These are phyloP conservation scores for Erethizon dorsatum DNA, from an alignment of 2,797 vertebrate genomes.

Conservation along the genomic window DNA sequence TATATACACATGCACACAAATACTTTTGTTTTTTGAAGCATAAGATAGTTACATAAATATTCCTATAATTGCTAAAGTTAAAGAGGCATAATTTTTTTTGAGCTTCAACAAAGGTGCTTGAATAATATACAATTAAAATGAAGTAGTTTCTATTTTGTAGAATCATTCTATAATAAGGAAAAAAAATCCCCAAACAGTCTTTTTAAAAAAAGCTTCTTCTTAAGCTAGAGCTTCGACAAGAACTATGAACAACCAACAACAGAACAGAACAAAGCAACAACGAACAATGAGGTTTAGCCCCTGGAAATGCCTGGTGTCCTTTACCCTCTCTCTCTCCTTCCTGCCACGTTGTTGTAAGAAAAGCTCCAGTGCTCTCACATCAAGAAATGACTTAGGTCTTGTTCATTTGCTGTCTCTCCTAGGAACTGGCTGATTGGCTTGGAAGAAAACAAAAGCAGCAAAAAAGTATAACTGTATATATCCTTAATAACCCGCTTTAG, in stretches of 20 bases:
- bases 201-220: slow-evolving; percentile 84
- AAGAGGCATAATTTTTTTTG: slow-evolving; percentile 93
- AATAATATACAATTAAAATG: slow-evolving; percentile 94
- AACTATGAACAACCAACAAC: slow-evolving; percentile 88
- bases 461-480: slow-evolving; percentile 91
- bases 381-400: slow-evolving; percentile 87
- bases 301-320: slow-evolving; percentile 89
- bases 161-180: slow-evolving; percentile 92
- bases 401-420: slow-evolving; percentile 89
- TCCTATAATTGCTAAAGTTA: slow-evolving; percentile 94
- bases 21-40: slow-evolving; percentile 92
- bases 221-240: slow-evolving; percentile 91
- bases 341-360: slow-evolving; percentile 86
- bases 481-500: slow-evolving; percentile 89
- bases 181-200: slow-evolving; percentile 89
- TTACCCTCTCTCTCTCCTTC: slow-evolving; percentile 86
- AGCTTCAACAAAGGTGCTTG: slow-evolving; percentile 95
- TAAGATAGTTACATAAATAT: slow-evolving; percentile 96
- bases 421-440: slow-evolving; percentile 90
- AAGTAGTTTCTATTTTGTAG: slow-evolving; percentile 93
- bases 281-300: slow-evolving; percentile 87
- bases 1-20: slow-evolving; percentile 93
- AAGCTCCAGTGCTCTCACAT: slow-evolving; percentile 92
- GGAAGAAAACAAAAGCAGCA: slow-evolving; percentile 93
- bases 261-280: slow-evolving; percentile 88